Evolutionary conservation across 2,113 vertebrate species (phyloP), one percentile per base, ranked within the genome.

Genomic region (Nyctereutes procyonoides): DNA sequence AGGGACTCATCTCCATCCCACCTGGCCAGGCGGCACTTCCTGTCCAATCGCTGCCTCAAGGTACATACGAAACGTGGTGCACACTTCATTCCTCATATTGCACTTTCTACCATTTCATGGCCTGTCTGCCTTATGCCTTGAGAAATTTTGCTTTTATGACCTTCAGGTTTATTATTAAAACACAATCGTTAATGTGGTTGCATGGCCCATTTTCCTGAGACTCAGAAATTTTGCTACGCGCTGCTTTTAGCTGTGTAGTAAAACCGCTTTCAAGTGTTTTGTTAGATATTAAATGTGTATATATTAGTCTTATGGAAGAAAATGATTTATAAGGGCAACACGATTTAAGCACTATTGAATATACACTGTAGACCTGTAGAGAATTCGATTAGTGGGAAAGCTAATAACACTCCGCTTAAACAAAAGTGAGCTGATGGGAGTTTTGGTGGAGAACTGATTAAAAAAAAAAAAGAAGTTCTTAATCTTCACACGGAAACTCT

Each of bases 1-100:
- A 99, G 99, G 99, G 99, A 99, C 99, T 99, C 98, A 99, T 99
- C 98, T 99, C 99, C 79, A 99, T 99, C 98, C 99, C 99, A 93
- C 99, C 99, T 74, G 99, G 99, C 98, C 99, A 99, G 97, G 99
- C 99, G 65, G 99, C 99, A 97, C 99, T 99, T 99, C 99, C 99
- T 82, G 99, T 99, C 98, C 99, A 99, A 96, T 99, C 99, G 92
- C 99, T 99, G 98, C 99, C 99, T 95, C 99, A 98, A 99, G 99
- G 99, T 99, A 99, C 98, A 98, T 5, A 12, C 83, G 53, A 48
- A 80, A 71, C 11, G 15, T 38, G 32, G 15, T 30, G 28, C 20
- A 2, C 10, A 7, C 67, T 20, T 89, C 14, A 73, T 95, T 97
- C 94, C 73, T 79, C 3, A 35, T 81, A 85, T 69, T 48, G 32